Evolutionary conservation across 2,888 invertebrate genomes (phyloP).

Genomic region (Listrodromus nycthemerus): DNA sequence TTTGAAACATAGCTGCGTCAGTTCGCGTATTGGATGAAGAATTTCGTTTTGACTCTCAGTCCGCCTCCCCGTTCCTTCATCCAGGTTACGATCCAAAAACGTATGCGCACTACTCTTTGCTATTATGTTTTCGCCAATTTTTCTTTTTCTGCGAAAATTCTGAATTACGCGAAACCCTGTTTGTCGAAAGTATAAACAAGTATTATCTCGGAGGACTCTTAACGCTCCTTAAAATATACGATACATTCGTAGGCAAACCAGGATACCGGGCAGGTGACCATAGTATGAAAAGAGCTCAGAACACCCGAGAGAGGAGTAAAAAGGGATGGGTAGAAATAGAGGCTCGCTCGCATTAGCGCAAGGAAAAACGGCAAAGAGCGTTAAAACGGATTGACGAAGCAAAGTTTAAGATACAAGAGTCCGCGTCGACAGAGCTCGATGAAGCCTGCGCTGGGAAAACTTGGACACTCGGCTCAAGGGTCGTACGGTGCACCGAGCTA

Average conservation of each 20-base stretch:
- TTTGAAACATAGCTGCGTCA: no score
- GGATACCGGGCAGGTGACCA: background rate
- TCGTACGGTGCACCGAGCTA: background rate
- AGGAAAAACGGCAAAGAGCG: background rate
- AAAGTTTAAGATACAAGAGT: background rate
- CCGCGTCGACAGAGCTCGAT: slow-evolving; percentile 31
- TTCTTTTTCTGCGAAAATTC: background rate
- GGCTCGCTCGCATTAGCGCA: background rate
- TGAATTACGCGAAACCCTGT: background rate
- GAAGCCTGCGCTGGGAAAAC: slow-evolving; percentile 32
- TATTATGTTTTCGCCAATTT: no score
- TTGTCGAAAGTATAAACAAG: slow-evolving; percentile 12
- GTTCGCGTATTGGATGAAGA: no score
- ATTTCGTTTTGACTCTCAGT: no score
- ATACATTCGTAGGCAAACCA: slow-evolving; percentile 21
- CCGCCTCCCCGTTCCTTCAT: no score
- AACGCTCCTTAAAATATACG: slow-evolving; percentile 14
- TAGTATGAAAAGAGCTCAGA: background rate
- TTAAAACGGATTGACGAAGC: background rate
- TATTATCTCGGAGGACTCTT: slow-evolving; percentile 18
- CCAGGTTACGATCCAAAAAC: no score
- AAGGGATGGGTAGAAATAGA: no score
- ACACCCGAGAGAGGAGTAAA: background rate
- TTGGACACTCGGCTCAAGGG: slow-evolving; percentile 34
- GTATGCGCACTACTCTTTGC: no score